phyloP scores from a whole-genome alignment of 2,797 vertebrate species.

The Crocidura indochinensis region DNA sequence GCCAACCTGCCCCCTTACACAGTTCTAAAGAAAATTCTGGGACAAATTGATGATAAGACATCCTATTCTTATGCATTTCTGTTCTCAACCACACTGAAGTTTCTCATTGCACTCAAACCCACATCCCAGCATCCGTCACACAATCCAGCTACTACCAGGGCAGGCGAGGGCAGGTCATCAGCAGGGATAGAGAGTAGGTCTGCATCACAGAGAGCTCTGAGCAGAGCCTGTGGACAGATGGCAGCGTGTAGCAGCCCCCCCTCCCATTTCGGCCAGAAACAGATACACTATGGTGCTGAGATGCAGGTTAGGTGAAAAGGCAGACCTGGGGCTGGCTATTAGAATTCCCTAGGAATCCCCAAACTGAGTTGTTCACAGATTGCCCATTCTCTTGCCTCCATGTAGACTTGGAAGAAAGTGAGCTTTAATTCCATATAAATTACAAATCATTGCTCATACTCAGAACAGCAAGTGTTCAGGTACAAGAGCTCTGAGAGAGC shows the following conservation, averaged over 20 bases:
- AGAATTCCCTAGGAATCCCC: background rate
- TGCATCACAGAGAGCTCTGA: background rate
- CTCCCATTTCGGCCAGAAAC: constrained; percentile 26
- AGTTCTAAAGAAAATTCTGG: background rate
- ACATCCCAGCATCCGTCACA: background rate
- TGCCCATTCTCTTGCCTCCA: too few species aligned
- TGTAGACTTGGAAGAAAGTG: too few species aligned
- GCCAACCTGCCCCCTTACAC: background rate
- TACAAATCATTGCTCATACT: too few species aligned
- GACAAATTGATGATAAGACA: background rate
- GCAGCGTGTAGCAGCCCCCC: background rate
- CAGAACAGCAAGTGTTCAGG: too few species aligned
- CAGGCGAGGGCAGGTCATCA: background rate
- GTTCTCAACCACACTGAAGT: background rate
- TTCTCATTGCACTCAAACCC: background rate
- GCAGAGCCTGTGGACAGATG: background rate
- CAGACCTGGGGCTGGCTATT: background rate
- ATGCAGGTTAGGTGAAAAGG: constrained; percentile 17
- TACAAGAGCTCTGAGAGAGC: too few species aligned
- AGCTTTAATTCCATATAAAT: too few species aligned
- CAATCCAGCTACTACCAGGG: background rate
- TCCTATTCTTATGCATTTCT: background rate
- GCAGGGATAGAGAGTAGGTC: constrained; percentile 26
- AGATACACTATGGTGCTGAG: background rate
- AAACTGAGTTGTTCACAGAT: too few species aligned